Percentiles rank a stretch among this genome's conserved stretches.
Evolutionary conservation across 2,888 invertebrate genomes (phyloP).

Genomic region (Apamea crenata): DNA sequence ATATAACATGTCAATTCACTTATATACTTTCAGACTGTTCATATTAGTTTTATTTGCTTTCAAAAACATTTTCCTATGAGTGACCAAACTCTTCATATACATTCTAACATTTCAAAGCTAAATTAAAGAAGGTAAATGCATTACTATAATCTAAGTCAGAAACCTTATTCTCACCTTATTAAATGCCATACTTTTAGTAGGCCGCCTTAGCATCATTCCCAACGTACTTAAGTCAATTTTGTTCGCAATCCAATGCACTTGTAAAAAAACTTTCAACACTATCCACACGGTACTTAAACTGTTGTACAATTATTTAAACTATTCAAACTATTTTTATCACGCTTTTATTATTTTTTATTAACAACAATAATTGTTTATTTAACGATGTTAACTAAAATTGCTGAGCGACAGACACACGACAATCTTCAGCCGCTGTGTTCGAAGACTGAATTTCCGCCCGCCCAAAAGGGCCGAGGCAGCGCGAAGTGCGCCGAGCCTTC

Average conservation of each 20-base stretch:
- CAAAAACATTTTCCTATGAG: background rate
- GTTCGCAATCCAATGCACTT: slow-evolving; percentile 83
- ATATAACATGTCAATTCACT: background rate
- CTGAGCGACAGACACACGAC: slow-evolving; percentile 71
- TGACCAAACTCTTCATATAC: background rate
- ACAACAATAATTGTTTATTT: slow-evolving; percentile 75
- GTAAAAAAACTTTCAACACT: slow-evolving; percentile 73
- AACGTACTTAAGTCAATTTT: slow-evolving; percentile 80
- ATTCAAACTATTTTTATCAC: slow-evolving; percentile 52
- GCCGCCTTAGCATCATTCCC: slow-evolving; percentile 81
- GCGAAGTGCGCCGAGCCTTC: slow-evolving; percentile 74
- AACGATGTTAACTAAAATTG: slow-evolving; percentile 80
- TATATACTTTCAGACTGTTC: slow-evolving; percentile 17
- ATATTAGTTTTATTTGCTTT: slow-evolving; percentile 8
- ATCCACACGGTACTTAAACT: slow-evolving; percentile 67
- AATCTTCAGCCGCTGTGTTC: slow-evolving; percentile 70
- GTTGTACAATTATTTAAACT: slow-evolving; percentile 40
- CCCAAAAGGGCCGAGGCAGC: slow-evolving; percentile 77
- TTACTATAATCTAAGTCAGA: slow-evolving; percentile 55
- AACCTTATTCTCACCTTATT: slow-evolving; percentile 78
- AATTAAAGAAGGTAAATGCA: slow-evolving; percentile 26
- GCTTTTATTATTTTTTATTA: slow-evolving; percentile 61
- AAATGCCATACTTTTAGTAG: slow-evolving; percentile 79
- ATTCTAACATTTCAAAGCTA: background rate
- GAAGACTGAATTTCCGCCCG: slow-evolving; percentile 85